Conservation (phyloP, 2,797 vertebrate genomes). For the Hoplostethus mediterraneus region DNA sequence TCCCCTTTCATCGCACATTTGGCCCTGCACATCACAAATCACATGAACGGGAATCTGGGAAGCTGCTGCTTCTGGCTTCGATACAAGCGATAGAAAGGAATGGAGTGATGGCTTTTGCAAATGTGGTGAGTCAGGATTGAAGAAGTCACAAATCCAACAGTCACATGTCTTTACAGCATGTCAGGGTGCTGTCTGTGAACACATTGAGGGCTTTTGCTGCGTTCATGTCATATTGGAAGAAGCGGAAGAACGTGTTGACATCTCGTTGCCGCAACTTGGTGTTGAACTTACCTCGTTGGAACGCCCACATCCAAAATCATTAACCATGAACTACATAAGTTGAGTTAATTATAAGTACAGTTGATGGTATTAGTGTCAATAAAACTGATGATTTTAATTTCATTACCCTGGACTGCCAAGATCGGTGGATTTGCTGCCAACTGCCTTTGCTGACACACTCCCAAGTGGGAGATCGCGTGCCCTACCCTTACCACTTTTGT, state of each 20-base stretch:
- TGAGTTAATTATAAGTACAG: no score
- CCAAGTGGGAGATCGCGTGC: slow-evolving; percentile 22
- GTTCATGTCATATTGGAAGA: no score
- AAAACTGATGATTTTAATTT: no score
- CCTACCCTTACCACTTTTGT: slow-evolving; percentile 34
- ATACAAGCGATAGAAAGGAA: slow-evolving; percentile 25
- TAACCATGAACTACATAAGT: no score
- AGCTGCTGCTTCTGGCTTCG: slow-evolving; percentile 36
- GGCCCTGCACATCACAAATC: slow-evolving; percentile 35
- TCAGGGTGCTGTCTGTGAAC: slow-evolving; percentile 3
- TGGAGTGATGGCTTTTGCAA: slow-evolving; percentile 46
- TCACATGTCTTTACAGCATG: slow-evolving; percentile 4
- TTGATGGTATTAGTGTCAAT: no score
- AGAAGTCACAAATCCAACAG: not conserved
- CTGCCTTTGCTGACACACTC: slow-evolving; percentile 22
- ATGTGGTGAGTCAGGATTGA: slow-evolving; percentile 9
- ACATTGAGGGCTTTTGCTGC: not conserved
- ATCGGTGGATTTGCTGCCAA: slow-evolving; percentile 12
- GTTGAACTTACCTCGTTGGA: no score
- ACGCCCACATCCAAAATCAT: no score
- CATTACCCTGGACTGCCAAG: no score
- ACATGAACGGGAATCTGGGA: slow-evolving; percentile 40
- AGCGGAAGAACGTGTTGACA: no score
- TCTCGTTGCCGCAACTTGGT: no score
- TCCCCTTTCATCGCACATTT: slow-evolving; percentile 29